A percentile compares a stretch with the other conserved stretches of the same genome.
Evolutionary conservation across 2,113 vertebrate species (phyloP).

Genomic region (Ophthalmolycus amberensis): DNA sequence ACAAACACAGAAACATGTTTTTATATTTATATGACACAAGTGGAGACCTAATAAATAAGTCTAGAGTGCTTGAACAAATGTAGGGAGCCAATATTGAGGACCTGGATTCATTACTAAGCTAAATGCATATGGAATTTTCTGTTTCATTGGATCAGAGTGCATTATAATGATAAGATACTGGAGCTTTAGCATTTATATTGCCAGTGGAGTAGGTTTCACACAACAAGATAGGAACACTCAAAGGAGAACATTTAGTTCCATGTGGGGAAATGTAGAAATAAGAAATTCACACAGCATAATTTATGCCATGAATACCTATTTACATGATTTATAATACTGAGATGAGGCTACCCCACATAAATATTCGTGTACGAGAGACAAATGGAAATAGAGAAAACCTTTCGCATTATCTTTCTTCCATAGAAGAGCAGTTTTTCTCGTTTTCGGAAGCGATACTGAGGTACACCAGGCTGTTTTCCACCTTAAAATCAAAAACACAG

Average conservation of each 20-base stretch:
- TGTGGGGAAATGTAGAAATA: neutral
- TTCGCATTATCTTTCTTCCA: constrained; percentile 95
- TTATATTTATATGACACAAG: neutral
- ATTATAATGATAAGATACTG: neutral
- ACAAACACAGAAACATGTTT: neutral
- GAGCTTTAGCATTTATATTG: neutral
- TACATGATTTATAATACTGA: neutral
- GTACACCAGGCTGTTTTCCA: constrained; percentile 83
- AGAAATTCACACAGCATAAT: neutral
- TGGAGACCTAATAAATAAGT: neutral
- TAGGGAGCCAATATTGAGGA: neutral
- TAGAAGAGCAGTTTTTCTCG: constrained; percentile 97
- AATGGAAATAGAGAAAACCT: constrained; percentile 78
- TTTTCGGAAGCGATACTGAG: constrained; percentile 94
- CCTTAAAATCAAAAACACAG: constrained; percentile 72
- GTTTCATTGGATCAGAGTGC: neutral
- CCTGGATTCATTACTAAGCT: neutral
- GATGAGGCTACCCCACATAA: neutral
- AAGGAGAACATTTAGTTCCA: neutral
- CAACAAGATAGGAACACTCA: neutral
- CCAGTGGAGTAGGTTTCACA: neutral
- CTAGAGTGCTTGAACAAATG: neutral
- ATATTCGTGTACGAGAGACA: neutral
- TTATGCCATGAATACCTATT: neutral
- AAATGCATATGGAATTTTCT: neutral